Conservation (phyloP, 2,797 vertebrate genomes). For the Acanthornis magna region DNA sequence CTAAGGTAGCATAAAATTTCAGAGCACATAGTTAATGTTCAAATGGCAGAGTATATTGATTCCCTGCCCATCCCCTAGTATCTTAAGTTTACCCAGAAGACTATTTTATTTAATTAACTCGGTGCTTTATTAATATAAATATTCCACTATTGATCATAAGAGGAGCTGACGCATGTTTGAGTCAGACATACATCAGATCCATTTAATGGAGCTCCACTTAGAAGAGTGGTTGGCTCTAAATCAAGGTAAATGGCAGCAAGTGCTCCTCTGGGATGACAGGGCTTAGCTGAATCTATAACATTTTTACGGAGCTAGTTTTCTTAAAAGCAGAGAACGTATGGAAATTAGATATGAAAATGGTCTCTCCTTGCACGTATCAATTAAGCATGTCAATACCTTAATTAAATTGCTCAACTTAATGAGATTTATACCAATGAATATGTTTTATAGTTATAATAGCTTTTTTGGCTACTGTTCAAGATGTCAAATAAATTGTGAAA, state of each 20-base stretch:
- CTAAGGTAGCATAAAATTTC: conserved; percentile 74
- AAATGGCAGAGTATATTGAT: conserved; percentile 77
- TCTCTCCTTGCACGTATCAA: conserved; percentile 91
- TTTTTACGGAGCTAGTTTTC: conserved; percentile 77
- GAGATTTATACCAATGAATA: conserved; percentile 97
- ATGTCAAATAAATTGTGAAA: conserved; percentile 94
- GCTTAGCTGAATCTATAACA: conserved; percentile 77
- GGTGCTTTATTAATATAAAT: conserved; percentile 97
- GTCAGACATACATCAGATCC: conserved; percentile 78
- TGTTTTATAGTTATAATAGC: conserved; percentile 98
- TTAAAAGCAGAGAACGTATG: conserved; percentile 77
- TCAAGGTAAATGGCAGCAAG: conserved; percentile 90
- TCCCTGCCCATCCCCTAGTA: conserved; percentile 79
- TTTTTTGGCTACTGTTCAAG: conserved; percentile 95
- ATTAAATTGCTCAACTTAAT: conserved; percentile 98
- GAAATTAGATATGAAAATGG: conserved; percentile 92
- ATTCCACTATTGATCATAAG: conserved; percentile 94
- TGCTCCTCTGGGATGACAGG: conserved; percentile 84
- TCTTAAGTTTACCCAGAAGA: conserved; percentile 85
- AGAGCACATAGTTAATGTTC: conserved; percentile 78
- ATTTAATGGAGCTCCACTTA: conserved; percentile 77
- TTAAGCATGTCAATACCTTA: conserved; percentile 99
- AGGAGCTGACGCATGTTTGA: conserved; percentile 83
- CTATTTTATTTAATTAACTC: conserved; percentile 95
- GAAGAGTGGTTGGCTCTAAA: conserved; percentile 82